Evolutionary conservation across 2,797 vertebrate species (phyloP).

Genomic region (Macropodus opercularis): DNA sequence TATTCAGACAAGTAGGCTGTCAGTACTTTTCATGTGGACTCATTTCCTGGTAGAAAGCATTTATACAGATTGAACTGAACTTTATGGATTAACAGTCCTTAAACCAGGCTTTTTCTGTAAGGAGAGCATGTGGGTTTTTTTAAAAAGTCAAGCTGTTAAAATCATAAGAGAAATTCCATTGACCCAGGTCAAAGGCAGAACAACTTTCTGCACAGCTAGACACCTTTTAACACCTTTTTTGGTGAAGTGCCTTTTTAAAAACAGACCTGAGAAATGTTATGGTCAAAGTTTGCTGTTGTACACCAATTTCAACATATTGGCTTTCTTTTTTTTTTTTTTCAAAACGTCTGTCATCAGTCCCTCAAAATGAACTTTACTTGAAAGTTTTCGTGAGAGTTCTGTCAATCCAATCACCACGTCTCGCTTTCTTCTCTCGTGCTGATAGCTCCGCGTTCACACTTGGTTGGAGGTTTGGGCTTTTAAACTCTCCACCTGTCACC

Average conservation of each 20-base stretch:
- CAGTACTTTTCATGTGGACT: no score
- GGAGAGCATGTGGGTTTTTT: not conserved
- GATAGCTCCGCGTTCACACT: constrained; percentile 35
- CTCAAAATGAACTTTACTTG: constrained; percentile 1
- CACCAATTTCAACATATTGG: not conserved
- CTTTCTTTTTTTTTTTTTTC: not conserved
- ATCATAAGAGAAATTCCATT: not conserved
- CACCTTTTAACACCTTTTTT: not conserved
- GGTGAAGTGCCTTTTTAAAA: not conserved
- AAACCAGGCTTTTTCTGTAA: not conserved
- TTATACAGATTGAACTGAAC: no score
- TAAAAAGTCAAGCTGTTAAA: not conserved
- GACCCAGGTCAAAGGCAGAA: not conserved
- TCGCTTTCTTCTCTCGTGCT: not conserved
- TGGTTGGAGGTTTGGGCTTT: constrained; percentile 37
- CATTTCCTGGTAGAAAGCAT: no score
- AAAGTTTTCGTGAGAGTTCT: constrained; percentile 15
- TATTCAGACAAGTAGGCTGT: no score
- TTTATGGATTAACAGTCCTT: no score
- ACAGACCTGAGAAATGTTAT: no score
- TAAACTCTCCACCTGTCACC: constrained; percentile 47
- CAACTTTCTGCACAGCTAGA: not conserved
- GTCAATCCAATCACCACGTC: constrained; percentile 24
- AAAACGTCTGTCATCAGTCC: not conserved
- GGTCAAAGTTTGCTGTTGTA: not conserved